Evolutionary conservation across 2,113 vertebrate species (phyloP), one percentile per base, ranked within the genome.

Genomic region (Notarius lentiginosus): DNA sequence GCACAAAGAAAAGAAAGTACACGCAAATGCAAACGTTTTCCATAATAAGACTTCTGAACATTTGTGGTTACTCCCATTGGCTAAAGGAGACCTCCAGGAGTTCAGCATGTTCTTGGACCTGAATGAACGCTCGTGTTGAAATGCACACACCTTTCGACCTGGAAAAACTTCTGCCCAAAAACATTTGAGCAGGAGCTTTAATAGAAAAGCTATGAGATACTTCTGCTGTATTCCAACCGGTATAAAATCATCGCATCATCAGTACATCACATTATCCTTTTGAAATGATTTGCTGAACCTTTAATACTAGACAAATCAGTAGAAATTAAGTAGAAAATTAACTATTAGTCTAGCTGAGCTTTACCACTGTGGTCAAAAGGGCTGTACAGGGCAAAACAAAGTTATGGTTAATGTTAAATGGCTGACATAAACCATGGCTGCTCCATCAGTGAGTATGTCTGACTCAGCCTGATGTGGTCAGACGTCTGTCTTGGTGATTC

Each of bases 391-490:
- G 51, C 49, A 77, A 27, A 77, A 73, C 63, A n/a, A 65, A 68
- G 7, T 79, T 83, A 86, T 79, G 72, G 76, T 81, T 86, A 86
- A 68, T 63, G 41, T 85, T 70, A 82, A 87, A 87, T 53, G 10
- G 53, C 49, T 11, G 12, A 80, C 63, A 15, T 84, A 89, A 90
- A 86, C 84, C 70, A 22, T 51, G 60, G 63, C 84, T 86, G 60
- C 58, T 79, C 86, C 79, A 85, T 85, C 79, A 83, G 49, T 4
- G 12, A n/a, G 76, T 79, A 73, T 7, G 84, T 65, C 79, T 85
- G 83, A 76, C 70, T 58, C 60, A 73, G 86, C 47, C 63, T 61
- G 79, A 85, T 87, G 88, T 83, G 88, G 83, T 88, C 89, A 87
- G 79, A 89, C 72, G 75, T 89, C 75, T 87, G 83, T 75, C 55